Percentiles rank a stretch among this genome's conserved stretches.
phyloP scores from a whole-genome alignment of 2,888 invertebrate species.

The Therioaphis trifolii region DNA sequence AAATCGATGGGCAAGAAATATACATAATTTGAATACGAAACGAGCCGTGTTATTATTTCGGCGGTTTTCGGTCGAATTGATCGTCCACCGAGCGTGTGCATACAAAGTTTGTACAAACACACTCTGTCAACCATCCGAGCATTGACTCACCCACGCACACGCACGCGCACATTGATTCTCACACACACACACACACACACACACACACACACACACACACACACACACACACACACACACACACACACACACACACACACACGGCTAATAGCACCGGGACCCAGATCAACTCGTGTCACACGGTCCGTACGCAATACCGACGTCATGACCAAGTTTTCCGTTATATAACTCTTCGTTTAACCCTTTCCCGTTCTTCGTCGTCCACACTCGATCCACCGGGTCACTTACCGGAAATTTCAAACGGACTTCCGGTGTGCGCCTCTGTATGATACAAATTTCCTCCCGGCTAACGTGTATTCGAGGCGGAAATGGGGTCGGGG shows the following conservation, averaged over 20 bases:
- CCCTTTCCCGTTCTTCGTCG: neutral
- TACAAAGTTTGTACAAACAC: too few species aligned
- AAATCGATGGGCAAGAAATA: conserved; percentile 18
- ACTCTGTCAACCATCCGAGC: too few species aligned
- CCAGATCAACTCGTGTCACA: conserved; percentile 57
- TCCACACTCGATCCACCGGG: neutral
- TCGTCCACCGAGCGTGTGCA: neutral
- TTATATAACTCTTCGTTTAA: conserved; percentile 9
- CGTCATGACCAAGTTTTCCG: conserved; percentile 39
- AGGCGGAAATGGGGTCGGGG: neutral
- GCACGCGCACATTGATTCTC: too few species aligned
- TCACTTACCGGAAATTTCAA: conserved; percentile 40
- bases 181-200: too few species aligned
- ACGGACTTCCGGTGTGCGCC: conserved; percentile 42
- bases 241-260: neutral
- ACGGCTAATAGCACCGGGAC: neutral
- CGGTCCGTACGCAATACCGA: conserved; percentile 13
- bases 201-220: too few species aligned
- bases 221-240: neutral
- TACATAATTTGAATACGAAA: conserved; percentile 31
- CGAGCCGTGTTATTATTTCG: conserved; percentile 23
- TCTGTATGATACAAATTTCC: neutral
- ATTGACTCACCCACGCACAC: too few species aligned
- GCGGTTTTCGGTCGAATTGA: conserved; percentile 23
- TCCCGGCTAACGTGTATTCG: neutral